Evolutionary conservation across 2,797 vertebrate genomes (phyloP), one percentile per base, ranked within the genome.

Genomic region (Anguilla megastoma): DNA sequence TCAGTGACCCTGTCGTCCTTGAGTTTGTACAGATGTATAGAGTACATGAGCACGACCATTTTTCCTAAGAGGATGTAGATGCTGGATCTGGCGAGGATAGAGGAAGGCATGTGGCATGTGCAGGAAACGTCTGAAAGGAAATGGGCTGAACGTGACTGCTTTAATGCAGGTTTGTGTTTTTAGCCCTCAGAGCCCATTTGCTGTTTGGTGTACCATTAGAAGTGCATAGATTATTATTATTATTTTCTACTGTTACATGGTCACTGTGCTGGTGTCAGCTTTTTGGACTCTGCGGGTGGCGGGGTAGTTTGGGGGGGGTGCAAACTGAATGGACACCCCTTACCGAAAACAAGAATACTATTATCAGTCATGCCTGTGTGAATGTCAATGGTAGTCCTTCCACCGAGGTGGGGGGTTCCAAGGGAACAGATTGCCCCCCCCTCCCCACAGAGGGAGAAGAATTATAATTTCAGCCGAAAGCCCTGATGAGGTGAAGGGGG

Each of bases 401-500:
- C 56, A 21, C n/a, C 79, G 36, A 6, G 76, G n/a, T 66, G 79
- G 79, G 74, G 76, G 33, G 52, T 84, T 84, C 52, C 2, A 24
- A 79, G 69, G 60, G 71, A 36, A 79, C 66, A 30, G 66, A 85
- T 79, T 52, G 41, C 52, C 33, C 74, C 74, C 74, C 2, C 18
- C 12, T 36, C 12, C 74, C 74, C 33, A 41, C 12, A 50, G 58
- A 41, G 76, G 87, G 85, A 52, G 86, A 41, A 60, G 52, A 88
- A 69, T 84, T 85, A 71, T 87, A 88, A 86, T 86, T 86, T 50
- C 87, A 88, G 86, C 84, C 56, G 76, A 85, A 58, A 69, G 84
- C 30, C 21, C 54, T 79, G 84, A 85, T 88, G 52, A 89, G 87
- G 87, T 52, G 50, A 89, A 14, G 87, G 82, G 90, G 86, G 58